Evolutionary conservation across 1,140 invertebrate species (phyloP).

Genomic region (Copidosoma floridanum): DNA sequence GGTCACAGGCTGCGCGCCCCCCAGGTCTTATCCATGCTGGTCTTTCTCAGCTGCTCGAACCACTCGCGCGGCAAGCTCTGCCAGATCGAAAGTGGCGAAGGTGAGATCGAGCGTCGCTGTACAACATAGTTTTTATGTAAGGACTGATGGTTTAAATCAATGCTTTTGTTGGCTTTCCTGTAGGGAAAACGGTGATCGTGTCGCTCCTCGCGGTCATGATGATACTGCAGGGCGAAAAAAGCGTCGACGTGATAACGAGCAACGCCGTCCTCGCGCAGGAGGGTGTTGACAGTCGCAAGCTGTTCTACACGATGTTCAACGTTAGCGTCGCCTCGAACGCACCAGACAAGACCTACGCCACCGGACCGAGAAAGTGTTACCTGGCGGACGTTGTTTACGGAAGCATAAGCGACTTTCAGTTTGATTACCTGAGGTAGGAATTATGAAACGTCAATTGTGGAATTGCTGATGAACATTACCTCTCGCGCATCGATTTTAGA

Average conservation of each 20-base stretch:
- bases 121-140: too few species aligned
- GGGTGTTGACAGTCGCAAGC: constrained; percentile 28
- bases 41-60: not conserved
- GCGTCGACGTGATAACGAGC: constrained; percentile 41
- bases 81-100: constrained; percentile 36
- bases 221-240: constrained; percentile 29
- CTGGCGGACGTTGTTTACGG: constrained; percentile 38
- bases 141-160: not conserved
- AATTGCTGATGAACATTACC: too few species aligned
- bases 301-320: constrained; percentile 36
- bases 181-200: constrained; percentile 41
- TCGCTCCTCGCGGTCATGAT: constrained; percentile 31
- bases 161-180: too few species aligned
- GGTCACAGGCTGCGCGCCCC: constrained; percentile 11
- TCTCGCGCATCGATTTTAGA: not conserved
- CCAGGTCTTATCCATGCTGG: constrained; percentile 25
- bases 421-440: constrained; percentile 40
- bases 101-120: too few species aligned
- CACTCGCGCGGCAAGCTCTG: constrained; percentile 13
- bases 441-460: not conserved
- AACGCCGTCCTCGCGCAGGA: constrained; percentile 35
- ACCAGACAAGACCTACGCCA: constrained; percentile 32
- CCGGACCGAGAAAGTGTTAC: constrained; percentile 29
- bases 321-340: constrained; percentile 37
- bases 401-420: constrained; percentile 40